phyloP scores from a whole-genome alignment of 2,888 invertebrate species.

The Stegophylla sp. region DNA sequence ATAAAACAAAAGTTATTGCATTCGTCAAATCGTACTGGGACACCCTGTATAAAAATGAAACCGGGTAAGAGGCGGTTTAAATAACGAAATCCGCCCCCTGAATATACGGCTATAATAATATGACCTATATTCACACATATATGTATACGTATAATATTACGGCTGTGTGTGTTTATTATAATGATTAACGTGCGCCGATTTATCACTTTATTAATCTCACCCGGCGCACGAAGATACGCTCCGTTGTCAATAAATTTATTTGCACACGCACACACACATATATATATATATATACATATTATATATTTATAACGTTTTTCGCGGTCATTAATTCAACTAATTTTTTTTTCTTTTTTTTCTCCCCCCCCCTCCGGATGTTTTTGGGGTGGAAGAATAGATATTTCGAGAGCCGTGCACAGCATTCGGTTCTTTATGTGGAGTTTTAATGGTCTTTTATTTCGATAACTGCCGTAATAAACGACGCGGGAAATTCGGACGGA shows the following conservation, averaged over 20 bases:
- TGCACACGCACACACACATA: no score
- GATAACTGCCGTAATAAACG: conserved; percentile 57
- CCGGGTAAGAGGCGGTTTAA: no score
- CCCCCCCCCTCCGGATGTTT: not conserved
- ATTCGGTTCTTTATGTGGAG: conserved; percentile 34
- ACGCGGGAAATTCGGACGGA: conserved; percentile 50
- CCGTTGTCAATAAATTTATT: not conserved
- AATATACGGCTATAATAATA: no score
- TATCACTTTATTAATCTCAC: not conserved
- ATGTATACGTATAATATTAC: no score
- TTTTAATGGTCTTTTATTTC: conserved; percentile 55
- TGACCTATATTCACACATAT: no score
- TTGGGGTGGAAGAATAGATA: conserved; percentile 17
- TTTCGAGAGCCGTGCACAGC: not conserved
- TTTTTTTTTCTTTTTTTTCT: not conserved
- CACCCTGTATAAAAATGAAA: no score
- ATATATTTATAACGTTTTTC: not conserved
- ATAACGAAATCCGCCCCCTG: no score
- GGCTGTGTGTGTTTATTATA: no score
- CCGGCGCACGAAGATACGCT: not conserved
- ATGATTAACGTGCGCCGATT: not conserved
- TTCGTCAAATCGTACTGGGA: no score
- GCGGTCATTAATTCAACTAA: conserved; percentile 29
- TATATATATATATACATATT: no score
- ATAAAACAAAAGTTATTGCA: no score